Conservation (phyloP, 30 jellyfish, hydroid and myxozoan genomes). For the Sanderia malayensis region DNA sequence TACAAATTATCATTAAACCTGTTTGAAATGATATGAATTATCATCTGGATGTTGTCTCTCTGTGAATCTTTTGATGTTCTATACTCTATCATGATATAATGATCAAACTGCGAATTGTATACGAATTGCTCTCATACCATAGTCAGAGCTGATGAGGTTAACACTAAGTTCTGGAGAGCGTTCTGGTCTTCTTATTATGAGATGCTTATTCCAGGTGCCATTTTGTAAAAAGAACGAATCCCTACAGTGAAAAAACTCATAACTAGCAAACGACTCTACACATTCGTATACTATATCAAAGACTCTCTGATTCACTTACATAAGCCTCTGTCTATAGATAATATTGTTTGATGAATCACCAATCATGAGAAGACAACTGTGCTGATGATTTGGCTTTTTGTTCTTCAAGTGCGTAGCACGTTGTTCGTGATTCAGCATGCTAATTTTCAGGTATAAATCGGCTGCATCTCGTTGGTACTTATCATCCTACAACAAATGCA, state of each 20-base stretch:
- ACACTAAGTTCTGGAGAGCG: conserved; percentile 54
- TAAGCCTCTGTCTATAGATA: conserved; percentile 67
- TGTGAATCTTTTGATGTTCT: too few species aligned
- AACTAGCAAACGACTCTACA: not conserved
- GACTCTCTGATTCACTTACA: conserved; percentile 49
- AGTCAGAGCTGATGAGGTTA: conserved; percentile 60
- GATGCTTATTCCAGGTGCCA: conserved; percentile 57
- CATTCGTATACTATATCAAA: too few species aligned
- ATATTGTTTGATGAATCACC: conserved; percentile 69
- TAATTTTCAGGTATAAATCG: conserved; percentile 44
- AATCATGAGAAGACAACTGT: conserved; percentile 49
- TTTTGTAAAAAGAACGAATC: conserved; percentile 51
- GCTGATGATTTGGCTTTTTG: conserved; percentile 53
- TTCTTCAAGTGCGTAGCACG: conserved; percentile 41
- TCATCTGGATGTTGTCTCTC: too few species aligned
- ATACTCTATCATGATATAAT: too few species aligned
- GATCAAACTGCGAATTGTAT: too few species aligned
- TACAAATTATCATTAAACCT: too few species aligned
- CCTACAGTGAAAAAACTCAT: conserved; percentile 25
- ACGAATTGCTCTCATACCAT: conserved; percentile 41
- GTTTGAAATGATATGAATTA: too few species aligned
- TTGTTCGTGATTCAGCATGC: conserved; percentile 54
- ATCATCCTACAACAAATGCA: conserved; percentile 64
- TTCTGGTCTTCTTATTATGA: conserved; percentile 39
- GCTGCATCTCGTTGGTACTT: conserved; percentile 45